Evolutionary conservation across 2,797 vertebrate species (phyloP).

Genomic region (Anabacerthia variegaticeps): DNA sequence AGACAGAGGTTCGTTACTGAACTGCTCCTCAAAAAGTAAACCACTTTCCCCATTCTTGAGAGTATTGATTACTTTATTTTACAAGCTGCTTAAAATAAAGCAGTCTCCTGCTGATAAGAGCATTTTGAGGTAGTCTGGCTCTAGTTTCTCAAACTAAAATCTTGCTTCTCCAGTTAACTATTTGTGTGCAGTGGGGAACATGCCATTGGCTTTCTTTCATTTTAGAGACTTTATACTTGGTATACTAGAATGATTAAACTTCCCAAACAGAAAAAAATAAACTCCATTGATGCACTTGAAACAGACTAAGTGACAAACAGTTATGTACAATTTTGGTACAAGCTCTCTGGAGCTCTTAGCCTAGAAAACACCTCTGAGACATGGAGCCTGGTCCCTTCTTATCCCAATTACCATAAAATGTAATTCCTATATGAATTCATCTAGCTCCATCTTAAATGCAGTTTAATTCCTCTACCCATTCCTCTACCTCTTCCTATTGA

Average conservation of each 20-base stretch:
- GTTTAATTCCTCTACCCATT: neutral
- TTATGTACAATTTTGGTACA: neutral
- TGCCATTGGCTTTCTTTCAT: neutral
- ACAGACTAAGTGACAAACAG: neutral
- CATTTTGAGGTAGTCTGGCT: slow-evolving; percentile 2
- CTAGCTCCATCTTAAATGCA: neutral
- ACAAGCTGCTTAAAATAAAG: slow-evolving; percentile 60
- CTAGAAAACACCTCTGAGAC: neutral
- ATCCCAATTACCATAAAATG: neutral
- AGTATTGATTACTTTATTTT: slow-evolving; percentile 57
- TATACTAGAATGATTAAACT: neutral
- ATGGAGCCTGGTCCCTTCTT: neutral
- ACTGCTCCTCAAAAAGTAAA: neutral
- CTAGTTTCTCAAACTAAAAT: neutral
- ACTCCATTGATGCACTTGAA: neutral
- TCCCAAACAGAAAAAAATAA: neutral
- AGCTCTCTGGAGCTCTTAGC: neutral
- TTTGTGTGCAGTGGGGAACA: neutral
- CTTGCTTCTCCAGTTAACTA: neutral
- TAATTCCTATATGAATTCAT: neutral
- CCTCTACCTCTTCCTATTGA: neutral
- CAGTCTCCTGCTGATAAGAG: slow-evolving; percentile 19
- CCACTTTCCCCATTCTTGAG: neutral
- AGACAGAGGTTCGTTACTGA: neutral
- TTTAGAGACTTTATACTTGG: neutral